phyloP scores from a whole-genome alignment of 2,888 invertebrate genomes.

The Drosophila anomelani region DNA sequence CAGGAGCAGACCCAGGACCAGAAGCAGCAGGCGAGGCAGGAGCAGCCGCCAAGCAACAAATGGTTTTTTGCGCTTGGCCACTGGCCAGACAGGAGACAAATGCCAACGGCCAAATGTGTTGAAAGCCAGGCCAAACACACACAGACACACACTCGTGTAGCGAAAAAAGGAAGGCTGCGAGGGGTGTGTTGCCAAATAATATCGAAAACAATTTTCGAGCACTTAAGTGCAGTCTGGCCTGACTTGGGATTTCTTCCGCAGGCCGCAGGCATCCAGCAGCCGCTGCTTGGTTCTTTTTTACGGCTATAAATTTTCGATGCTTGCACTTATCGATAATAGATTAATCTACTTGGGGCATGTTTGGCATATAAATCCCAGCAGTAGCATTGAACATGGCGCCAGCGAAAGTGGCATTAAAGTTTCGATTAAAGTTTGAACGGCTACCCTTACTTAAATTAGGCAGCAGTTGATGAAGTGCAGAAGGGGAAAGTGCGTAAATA shows the following conservation, averaged over 20 bases:
- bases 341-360: constrained; percentile 80
- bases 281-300: constrained; percentile 54
- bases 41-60: constrained; percentile 75
- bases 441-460: constrained; percentile 54
- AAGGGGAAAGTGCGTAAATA: constrained; percentile 48
- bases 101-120: constrained; percentile 78
- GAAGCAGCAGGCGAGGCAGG: neutral
- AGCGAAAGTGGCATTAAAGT: constrained; percentile 6
- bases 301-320: constrained; percentile 78
- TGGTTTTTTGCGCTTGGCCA: constrained; percentile 76
- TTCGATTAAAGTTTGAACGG: constrained; percentile 6
- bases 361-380: constrained; percentile 64
- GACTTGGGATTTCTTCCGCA: constrained; percentile 43
- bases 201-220: constrained; percentile 82
- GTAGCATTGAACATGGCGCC: constrained; percentile 27
- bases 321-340: constrained; percentile 82
- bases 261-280: constrained; percentile 58
- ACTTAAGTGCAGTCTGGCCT: constrained; percentile 80
- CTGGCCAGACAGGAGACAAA: constrained; percentile 76
- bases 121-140: constrained; percentile 63
- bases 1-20: constrained; percentile 12
- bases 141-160: constrained; percentile 24
- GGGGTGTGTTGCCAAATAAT: constrained; percentile 70
- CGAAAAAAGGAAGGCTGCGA: neutral
- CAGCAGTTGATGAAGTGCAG: constrained; percentile 37